Evolutionary conservation across 2,113 vertebrate species (phyloP).

Genomic region (Zingel zingel): DNA sequence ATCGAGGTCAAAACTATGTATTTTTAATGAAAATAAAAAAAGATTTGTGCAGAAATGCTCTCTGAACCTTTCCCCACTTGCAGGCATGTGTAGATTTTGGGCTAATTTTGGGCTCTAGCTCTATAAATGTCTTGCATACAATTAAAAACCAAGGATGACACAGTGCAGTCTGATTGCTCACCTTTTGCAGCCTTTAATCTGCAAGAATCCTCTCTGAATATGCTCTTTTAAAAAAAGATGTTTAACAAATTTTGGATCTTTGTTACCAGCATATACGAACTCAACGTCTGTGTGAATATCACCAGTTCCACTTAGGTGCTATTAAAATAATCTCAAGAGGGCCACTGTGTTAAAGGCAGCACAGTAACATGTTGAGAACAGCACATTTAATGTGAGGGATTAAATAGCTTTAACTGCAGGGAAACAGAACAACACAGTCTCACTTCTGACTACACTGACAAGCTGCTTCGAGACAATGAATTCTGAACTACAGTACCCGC

Average conservation of each 20-base stretch:
- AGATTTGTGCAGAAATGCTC: conserved; percentile 49
- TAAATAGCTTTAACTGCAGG: conserved; percentile 36
- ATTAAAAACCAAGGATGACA: conserved; percentile 43
- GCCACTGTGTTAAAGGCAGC: conserved; percentile 42
- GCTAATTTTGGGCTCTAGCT: conserved; percentile 53
- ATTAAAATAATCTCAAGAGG: conserved; percentile 43
- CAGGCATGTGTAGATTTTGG: conserved; percentile 65
- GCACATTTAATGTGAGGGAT: conserved; percentile 49
- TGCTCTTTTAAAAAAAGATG: not conserved
- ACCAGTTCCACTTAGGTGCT: conserved; percentile 30
- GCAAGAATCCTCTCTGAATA: not conserved
- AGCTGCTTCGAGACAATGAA: conserved; percentile 24
- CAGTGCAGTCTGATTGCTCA: conserved; percentile 1
- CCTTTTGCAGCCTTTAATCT: conserved; percentile 23
- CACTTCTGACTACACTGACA: conserved; percentile 11
- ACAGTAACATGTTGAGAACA: conserved; percentile 26
- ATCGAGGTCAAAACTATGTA: conserved; percentile 32
- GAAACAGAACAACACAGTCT: conserved; percentile 15
- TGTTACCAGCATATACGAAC: not conserved
- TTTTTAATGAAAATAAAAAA: conserved; percentile 50
- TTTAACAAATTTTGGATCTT: not conserved
- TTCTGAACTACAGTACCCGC: conserved; percentile 58
- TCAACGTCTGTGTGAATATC: conserved; percentile 10
- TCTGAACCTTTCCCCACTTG: conserved; percentile 50
- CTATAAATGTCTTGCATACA: conserved; percentile 51